Base-by-base conservation (phyloP, 2,888 invertebrate species). In the Sarcophaga variegata region DNA sequence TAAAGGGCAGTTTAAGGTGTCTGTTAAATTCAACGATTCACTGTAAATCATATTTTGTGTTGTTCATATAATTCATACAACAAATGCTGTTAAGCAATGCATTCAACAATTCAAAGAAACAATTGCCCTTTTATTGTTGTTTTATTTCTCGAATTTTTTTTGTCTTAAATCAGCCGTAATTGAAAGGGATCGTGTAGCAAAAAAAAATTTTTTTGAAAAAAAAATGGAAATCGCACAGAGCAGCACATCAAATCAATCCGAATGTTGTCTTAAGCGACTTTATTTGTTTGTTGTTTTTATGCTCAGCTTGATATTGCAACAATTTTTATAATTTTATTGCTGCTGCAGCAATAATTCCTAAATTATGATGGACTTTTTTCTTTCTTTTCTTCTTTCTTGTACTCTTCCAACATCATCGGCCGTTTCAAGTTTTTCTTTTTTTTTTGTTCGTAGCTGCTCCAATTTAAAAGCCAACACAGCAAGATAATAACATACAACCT, bases 151-250 rank as follows among this genome's bases (percentile, higher is more conserved):
- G 49, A 49, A 49, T 11, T 49, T 67, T 67, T 62, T 74, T 81
- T 67, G 11, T 69, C 60, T 82, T 71, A 79, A 63, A 70, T 22
- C 74, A 59, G 63, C 14, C 25, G 72, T 79, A 87, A 87, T 87
- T 87, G 76, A 82, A 87, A 82, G 79, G 84, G 72, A 87, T 84
- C 79, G 75, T 76, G 69, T 76, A 62, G 54, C 11, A 25, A 20
- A 70, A 75, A 70, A 59, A 25, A 54, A 62, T 72, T 84, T 6
- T 6, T 8, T 75, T n/a, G n/a, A 22, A 22, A 22, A 22, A 84
- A 81, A 84, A 87, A 67, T 60, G 62, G 62, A 77, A 59, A 72
- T 70, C 45, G 37, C 37, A 37, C 54, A 17, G 14, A 54, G 54
- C 87, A 64, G 79, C 81, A 82, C 84, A 84, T 84, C 79, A 72